Conservation (phyloP, 2,797 vertebrate species). For the Urosaurus nigricauda region DNA sequence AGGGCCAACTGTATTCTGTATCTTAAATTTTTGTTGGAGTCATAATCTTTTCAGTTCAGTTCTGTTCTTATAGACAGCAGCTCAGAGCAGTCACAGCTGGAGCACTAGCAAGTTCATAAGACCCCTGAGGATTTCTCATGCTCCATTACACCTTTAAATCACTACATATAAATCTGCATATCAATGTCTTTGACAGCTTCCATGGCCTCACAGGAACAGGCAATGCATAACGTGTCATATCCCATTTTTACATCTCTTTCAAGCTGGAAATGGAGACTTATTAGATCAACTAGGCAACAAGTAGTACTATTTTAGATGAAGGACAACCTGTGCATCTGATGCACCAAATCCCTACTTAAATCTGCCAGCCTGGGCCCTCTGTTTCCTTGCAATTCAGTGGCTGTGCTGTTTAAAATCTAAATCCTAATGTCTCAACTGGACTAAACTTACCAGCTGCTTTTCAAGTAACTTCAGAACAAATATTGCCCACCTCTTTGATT, state of each 20-base stretch:
- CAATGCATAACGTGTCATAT: constrained; percentile 54
- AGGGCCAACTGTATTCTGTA: fast-evolving
- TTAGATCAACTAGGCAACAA: constrained; percentile 58
- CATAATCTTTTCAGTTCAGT: constrained; percentile 9
- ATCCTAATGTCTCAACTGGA: not conserved
- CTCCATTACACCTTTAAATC: constrained; percentile 51
- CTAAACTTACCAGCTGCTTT: not conserved
- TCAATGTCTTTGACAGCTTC: constrained; percentile 39
- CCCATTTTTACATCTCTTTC: constrained; percentile 47
- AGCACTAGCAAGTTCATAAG: constrained; percentile 12
- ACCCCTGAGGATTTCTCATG: constrained; percentile 42
- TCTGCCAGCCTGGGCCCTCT: not conserved
- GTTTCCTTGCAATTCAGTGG: not conserved
- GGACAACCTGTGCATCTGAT: constrained; percentile 49
- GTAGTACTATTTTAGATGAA: constrained; percentile 61
- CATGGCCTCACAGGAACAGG: constrained; percentile 44
- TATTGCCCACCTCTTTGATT: constrained; percentile 15
- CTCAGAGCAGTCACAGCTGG: constrained; percentile 34
- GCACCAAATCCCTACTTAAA: constrained; percentile 22
- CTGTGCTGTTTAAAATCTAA: not conserved
- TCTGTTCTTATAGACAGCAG: constrained; percentile 15
- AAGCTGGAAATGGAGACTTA: constrained; percentile 60
- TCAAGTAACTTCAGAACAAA: not conserved
- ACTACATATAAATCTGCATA: constrained; percentile 52
- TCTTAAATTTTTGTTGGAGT: not conserved